Evolutionary conservation across 2,113 vertebrate species (phyloP).

Genomic region (Paradisaea rubra): DNA sequence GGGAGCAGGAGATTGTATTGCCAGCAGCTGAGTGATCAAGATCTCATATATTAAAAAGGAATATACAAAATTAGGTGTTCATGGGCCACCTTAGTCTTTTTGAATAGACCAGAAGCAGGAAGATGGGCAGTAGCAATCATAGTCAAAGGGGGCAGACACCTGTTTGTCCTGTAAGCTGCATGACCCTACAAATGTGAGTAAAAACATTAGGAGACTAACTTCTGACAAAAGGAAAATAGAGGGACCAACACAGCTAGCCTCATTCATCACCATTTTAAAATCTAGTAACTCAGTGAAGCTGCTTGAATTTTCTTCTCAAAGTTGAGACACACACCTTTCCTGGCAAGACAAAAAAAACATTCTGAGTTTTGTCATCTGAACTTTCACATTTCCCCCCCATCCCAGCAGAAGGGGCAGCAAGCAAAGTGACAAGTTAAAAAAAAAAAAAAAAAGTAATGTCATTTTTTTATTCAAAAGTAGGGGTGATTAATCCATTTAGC

Average conservation of each 20-base stretch:
- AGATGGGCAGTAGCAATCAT: not conserved
- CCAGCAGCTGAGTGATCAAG: not conserved
- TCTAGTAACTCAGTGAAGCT: not conserved
- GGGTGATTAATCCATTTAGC: not conserved
- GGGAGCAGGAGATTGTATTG: not conserved
- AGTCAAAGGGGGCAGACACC: not conserved
- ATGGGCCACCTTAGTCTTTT: not conserved
- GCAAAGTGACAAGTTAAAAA: not conserved
- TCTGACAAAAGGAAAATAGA: not conserved
- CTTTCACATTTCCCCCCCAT: accelerated
- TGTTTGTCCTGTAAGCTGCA: accelerated
- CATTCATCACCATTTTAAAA: not conserved
- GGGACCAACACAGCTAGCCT: not conserved
- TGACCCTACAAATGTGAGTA: not conserved
- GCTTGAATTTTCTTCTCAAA: not conserved
- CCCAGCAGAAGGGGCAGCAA: not conserved
- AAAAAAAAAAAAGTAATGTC: not conserved
- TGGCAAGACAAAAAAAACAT: not conserved
- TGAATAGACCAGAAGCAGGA: not conserved
- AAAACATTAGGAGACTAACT: not conserved
- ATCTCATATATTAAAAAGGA: not conserved
- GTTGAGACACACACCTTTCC: not conserved
- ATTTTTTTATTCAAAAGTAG: not conserved
- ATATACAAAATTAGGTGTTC: not conserved
- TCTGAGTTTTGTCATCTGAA: not conserved